Evolutionary conservation across 2,797 vertebrate species (phyloP).

Genomic region (Cyprinodon diabolis): DNA sequence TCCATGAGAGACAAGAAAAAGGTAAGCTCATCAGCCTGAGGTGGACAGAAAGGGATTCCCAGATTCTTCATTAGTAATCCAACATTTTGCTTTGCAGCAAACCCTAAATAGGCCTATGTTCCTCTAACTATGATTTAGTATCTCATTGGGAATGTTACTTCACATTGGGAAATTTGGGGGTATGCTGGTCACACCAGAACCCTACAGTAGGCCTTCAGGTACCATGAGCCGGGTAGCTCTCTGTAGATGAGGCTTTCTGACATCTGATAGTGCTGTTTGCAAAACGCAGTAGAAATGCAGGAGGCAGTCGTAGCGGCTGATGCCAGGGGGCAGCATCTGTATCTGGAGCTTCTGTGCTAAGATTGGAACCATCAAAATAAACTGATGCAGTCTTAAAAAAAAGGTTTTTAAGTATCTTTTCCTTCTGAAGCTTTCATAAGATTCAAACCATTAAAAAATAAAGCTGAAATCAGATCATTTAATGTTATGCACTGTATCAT

Average conservation of each 20-base stretch:
- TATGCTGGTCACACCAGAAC: constrained; percentile 20
- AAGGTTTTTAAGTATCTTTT: no score
- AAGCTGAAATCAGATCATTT: neutral
- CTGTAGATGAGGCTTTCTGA: constrained; percentile 50
- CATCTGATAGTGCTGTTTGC: constrained; percentile 62
- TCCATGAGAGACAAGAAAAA: constrained; percentile 89
- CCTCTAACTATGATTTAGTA: constrained; percentile 10
- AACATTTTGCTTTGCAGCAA: neutral
- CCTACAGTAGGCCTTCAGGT: constrained; percentile 20
- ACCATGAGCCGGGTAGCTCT: constrained; percentile 28
- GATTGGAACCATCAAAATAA: constrained; percentile 61
- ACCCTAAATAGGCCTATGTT: neutral
- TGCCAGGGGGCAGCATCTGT: constrained; percentile 59
- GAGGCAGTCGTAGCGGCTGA: constrained; percentile 42
- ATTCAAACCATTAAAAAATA: neutral
- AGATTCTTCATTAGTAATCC: neutral
- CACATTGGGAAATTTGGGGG: constrained; percentile 22
- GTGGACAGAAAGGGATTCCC: neutral
- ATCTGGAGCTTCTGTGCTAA: constrained; percentile 55
- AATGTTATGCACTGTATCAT: neutral
- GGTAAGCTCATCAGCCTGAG: constrained; percentile 68
- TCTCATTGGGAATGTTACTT: constrained; percentile 22
- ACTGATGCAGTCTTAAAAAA: constrained; percentile 15
- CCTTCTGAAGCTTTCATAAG: neutral
- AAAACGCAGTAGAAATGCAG: constrained; percentile 59